Evolutionary conservation across 2,888 invertebrate genomes (phyloP), one percentile per base, ranked within the genome.

Genomic region (Keiferia lycopersicella): DNA sequence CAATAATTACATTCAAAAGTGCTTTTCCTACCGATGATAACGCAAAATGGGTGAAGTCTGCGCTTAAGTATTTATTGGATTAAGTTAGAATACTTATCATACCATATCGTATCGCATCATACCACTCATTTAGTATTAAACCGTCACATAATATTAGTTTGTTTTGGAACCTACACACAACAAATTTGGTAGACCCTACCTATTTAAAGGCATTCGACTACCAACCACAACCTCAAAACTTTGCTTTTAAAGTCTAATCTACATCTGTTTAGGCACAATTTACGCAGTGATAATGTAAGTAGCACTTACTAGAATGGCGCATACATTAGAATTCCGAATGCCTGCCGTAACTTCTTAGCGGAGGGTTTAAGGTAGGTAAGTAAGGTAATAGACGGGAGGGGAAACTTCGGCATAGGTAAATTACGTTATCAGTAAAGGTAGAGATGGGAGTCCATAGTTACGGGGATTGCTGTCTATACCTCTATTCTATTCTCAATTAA

Each of bases 361-460:
- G 34, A 56, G 34, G 34, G 16, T n/a, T 34, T 26, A 56, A 30
- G 53, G 12, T 6, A 53, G 53, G 2, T 11, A 22, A 11, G 18
- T 26, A 12, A 57, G n/a, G 60, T 60, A 60, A 48, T 50, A 48
- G 50, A 59, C 20, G 39, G 50, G 60, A n/a, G 64, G 59, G 59
- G 59, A 39, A 58, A 59, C 39, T 58, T 60, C 18, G 59, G 39
- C n/a, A 45, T 22, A 64, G 60, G 51, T 60, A 63, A 50, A 63
- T 63, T 63, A 60, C 50, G 39, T 64, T 64, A 60, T 60, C 51
- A 51, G 30, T 60, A 14, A 18, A 60, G 59, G 48, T 61, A 56
- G 18, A 34, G 48, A n/a, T 34, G 26, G 30, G 14, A 22, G 39
- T 41, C 61, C 16, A 61, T 64, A 61, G 50, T 12, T 34, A 39